These are phyloP conservation scores for Leptodactylus fuscus DNA, from an alignment of 2,113 vertebrate genomes.

Conservation along the genomic window DNA sequence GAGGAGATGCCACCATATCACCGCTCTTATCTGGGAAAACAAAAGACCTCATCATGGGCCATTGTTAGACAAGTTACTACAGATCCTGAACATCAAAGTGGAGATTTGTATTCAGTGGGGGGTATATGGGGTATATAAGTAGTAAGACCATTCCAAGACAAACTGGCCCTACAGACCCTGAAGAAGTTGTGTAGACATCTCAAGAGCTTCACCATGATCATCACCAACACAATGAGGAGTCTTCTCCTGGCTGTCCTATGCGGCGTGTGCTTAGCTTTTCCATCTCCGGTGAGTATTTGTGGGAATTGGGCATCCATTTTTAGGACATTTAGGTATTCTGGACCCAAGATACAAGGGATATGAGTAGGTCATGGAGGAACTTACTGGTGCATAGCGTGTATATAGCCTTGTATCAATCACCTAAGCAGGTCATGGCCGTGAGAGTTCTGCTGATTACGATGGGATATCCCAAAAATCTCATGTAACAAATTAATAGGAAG, in stretches of 20 bases:
- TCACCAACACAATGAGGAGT: not conserved
- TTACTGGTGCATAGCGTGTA: not conserved
- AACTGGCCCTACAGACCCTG: not conserved
- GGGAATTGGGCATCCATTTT: too few relatives aligned
- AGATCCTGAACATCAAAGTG: not conserved
- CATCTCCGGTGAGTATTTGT: not conserved
- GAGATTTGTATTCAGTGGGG: not conserved
- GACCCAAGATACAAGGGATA: too few relatives aligned
- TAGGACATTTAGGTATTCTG: too few relatives aligned
- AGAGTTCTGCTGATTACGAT: too few relatives aligned
- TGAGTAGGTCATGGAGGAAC: too few relatives aligned
- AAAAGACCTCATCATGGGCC: not conserved
- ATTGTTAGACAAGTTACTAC: not conserved
- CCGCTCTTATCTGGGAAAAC: not conserved
- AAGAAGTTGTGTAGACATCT: not conserved
- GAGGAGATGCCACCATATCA: too few relatives aligned
- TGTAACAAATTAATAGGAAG: too few relatives aligned
- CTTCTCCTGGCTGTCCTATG: not conserved
- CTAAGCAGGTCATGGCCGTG: not conserved
- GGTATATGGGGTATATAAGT: conserved; percentile 8
- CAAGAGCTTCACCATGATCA: not conserved
- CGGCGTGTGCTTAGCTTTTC: not conserved
- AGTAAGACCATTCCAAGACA: too few relatives aligned
- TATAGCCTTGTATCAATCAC: too few relatives aligned
- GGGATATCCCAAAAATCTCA: too few relatives aligned